Evolutionary conservation across 1,140 invertebrate species (phyloP).

Genomic region (Agrilus planipennis): DNA sequence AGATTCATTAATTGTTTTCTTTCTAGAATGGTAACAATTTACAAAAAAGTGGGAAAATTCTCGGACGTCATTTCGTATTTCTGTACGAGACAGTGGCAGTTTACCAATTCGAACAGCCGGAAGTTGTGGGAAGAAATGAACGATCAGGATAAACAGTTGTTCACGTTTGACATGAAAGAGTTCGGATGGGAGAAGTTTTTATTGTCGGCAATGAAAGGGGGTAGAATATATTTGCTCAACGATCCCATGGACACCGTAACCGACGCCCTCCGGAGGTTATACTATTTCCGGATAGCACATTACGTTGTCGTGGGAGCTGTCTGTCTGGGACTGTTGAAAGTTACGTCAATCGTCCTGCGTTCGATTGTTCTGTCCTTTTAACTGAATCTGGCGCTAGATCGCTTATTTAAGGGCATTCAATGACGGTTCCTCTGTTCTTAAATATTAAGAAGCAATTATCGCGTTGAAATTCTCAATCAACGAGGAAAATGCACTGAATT

Average conservation of each 20-base stretch:
- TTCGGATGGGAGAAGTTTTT: slow-evolving; percentile 47
- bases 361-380: too few relatives aligned
- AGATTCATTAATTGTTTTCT: slow-evolving; percentile 7
- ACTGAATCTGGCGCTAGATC: too few relatives aligned
- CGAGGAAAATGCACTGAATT: too few relatives aligned
- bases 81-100: slow-evolving; percentile 57
- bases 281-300: too few relatives aligned
- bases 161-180: slow-evolving; percentile 54
- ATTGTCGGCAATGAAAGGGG: slow-evolving; percentile 43
- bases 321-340: too few relatives aligned
- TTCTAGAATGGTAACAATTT: slow-evolving; percentile 54
- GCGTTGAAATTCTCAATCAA: too few relatives aligned
- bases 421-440: too few relatives aligned
- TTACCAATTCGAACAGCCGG: slow-evolving; percentile 51
- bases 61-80: slow-evolving; percentile 59
- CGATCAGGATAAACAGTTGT: slow-evolving; percentile 44
- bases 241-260: slow-evolving; percentile 44
- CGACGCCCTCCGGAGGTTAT: too few relatives aligned
- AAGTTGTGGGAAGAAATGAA: slow-evolving; percentile 44
- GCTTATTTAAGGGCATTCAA: too few relatives aligned
- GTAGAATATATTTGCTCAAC: slow-evolving; percentile 47
- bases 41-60: slow-evolving; percentile 63
- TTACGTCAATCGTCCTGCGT: too few relatives aligned
- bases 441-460: too few relatives aligned
- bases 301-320: too few relatives aligned